phyloP scores from a whole-genome alignment of 2,888 invertebrate genomes.

The Hanleya hanleyi region DNA sequence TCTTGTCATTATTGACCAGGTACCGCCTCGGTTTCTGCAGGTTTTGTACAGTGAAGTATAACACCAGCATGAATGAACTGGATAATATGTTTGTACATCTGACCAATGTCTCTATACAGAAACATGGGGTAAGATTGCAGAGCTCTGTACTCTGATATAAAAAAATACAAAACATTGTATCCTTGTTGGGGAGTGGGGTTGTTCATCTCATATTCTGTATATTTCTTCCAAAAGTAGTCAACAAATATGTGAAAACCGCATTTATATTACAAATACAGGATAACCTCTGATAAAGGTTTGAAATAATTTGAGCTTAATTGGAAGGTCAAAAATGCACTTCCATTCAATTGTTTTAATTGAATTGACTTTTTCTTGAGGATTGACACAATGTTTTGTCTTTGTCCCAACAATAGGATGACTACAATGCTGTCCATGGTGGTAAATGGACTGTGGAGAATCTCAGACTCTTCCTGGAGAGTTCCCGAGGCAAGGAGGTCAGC shows the following conservation, averaged over 20 bases:
- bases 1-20: constrained; percentile 74
- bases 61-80: constrained; percentile 71
- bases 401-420: constrained; percentile 81
- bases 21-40: constrained; percentile 91
- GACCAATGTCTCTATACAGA: constrained; percentile 98
- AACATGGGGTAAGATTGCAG: constrained; percentile 92
- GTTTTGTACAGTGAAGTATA: constrained; percentile 95
- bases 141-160: too few species aligned
- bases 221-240: too few species aligned
- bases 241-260: too few species aligned
- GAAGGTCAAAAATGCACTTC: too few species aligned
- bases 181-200: too few species aligned
- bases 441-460: constrained; percentile 95
- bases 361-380: too few species aligned
- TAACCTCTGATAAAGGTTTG: too few species aligned
- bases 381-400: neutral
- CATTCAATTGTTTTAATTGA: too few species aligned
- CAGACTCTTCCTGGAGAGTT: constrained; percentile 91
- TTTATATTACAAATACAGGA: too few species aligned
- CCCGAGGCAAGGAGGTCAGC: constrained; percentile 85
- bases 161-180: too few species aligned
- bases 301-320: too few species aligned
- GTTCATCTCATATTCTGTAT: too few species aligned
- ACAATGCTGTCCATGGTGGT: constrained; percentile 94
- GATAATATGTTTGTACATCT: constrained; percentile 87